These are phyloP conservation scores for Toxostoma redivivum DNA, from an alignment of 2,113 vertebrate genomes.

Conservation along the genomic window DNA sequence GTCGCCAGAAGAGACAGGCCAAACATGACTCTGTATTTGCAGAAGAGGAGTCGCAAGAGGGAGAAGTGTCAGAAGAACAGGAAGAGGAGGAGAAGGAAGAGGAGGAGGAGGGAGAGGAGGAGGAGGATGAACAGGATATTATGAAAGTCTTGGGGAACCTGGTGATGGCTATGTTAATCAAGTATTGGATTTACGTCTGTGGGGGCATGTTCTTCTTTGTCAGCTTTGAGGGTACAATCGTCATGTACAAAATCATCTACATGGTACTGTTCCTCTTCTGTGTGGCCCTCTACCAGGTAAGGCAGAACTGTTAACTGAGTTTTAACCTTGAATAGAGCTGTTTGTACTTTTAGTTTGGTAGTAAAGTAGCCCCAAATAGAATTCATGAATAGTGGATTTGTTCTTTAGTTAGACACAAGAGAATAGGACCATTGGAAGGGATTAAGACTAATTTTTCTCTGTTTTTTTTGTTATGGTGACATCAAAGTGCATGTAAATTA, in stretches of 20 bases:
- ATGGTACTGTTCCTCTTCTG: constrained; percentile 98
- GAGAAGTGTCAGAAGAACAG: constrained; percentile 51
- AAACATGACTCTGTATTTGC: constrained; percentile 43
- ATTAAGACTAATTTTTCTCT: not conserved
- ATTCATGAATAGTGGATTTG: not conserved
- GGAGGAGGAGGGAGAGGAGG: constrained; percentile 61
- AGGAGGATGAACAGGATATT: constrained; percentile 82
- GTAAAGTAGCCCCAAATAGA: not conserved
- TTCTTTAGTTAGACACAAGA: not conserved
- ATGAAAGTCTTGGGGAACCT: constrained; percentile 92
- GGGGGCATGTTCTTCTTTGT: constrained; percentile 99
- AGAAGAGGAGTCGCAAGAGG: constrained; percentile 56
- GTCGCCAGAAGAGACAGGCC: not conserved
- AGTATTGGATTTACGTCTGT: constrained; percentile 98
- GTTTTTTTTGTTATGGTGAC: not conserved
- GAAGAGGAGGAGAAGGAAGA: constrained; percentile 14
- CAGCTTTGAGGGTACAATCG: constrained; percentile 94
- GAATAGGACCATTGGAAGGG: not conserved
- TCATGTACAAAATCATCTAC: constrained; percentile 99
- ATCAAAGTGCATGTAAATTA: not conserved
- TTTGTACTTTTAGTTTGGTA: not conserved
- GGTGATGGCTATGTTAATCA: constrained; percentile 93
- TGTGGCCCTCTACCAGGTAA: constrained; percentile 96
- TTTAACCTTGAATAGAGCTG: not conserved
- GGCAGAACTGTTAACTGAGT: not conserved